Base-by-base conservation (phyloP, 1,140 invertebrate species). In the Asbolus verrucosus region DNA sequence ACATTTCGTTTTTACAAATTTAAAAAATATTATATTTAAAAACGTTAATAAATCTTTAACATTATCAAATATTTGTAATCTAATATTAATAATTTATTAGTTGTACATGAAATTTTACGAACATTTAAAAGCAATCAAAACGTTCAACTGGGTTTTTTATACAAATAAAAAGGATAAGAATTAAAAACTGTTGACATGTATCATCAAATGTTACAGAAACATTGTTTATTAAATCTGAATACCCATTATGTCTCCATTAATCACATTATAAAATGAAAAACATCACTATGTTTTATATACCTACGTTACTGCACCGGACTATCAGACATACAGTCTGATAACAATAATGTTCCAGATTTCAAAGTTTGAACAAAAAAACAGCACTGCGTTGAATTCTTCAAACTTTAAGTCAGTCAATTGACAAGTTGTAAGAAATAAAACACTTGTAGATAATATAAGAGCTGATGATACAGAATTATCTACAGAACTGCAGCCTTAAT, bases 21-120 rank as follows among this genome's bases (percentile, higher is more conserved):
- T 71, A 71, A 72, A 72, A 72, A 72, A 68, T 72, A 72, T 46
- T 69, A 74, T 69, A 69, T 70, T 70, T 11, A 65, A 71, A 62
- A 71, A 71, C 65, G 54, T 67, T 67, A 54, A 54, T 54, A 71
- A 67, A 71, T 65, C 33, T 54, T 59, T 43, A 70, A 70, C 69
- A 65, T 27, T 66, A 41, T 61, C 60, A 30, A 59, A 69, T 74
- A 71, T 59, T 71, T 60, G 60, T 33, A 66, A 21, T 69, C 65
- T 61, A 61, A 27, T 71, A 21, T 65, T 65, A 43, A 61, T 30
- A 61, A 65, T 62, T 38, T 19, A 62, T 62, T 62, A 62, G 24
- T 62, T 62, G 27, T 62, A 62, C 60, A 62, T 62, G 60, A 62
- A 41, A 38, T 62, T 15, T 62, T 62, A 41, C 38, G 27, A 27